Conservation (phyloP, 2,888 invertebrate species). For the Incurvaria masculella region DNA sequence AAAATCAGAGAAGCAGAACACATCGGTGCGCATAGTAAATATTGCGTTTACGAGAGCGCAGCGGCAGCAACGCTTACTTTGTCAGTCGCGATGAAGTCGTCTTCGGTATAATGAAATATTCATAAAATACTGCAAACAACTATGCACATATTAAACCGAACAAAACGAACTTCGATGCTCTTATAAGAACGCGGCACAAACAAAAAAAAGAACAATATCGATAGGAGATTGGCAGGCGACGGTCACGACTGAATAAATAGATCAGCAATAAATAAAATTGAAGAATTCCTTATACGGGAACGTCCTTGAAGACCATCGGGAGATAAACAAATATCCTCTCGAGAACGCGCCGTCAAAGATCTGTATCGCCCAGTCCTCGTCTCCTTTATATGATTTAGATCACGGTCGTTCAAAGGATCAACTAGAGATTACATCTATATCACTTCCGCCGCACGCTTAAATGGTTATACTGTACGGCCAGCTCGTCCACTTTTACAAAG, state of each 20-base stretch:
- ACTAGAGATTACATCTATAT: slow-evolving; percentile 36
- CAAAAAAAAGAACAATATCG: neutral
- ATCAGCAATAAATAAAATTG: slow-evolving; percentile 17
- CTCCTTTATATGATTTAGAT: too few species aligned
- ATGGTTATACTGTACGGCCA: slow-evolving; percentile 25
- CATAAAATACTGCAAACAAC: slow-evolving; percentile 36
- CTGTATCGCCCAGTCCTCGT: neutral
- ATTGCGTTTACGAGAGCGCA: neutral
- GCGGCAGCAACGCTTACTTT: slow-evolving; percentile 18
- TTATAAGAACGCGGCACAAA: neutral
- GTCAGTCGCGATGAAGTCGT: slow-evolving; percentile 39
- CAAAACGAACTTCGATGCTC: slow-evolving; percentile 21
- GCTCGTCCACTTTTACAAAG: too few species aligned
- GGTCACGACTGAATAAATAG: slow-evolving; percentile 18
- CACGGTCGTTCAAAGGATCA: slow-evolving; percentile 34
- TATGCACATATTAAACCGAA: slow-evolving; percentile 22
- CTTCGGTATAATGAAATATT: slow-evolving; percentile 52
- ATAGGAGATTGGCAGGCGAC: slow-evolving; percentile 26
- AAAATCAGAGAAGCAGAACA: too few species aligned
- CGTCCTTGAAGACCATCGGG: slow-evolving; percentile 20
- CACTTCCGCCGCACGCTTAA: slow-evolving; percentile 38
- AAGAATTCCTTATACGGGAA: slow-evolving; percentile 22
- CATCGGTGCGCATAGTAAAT: neutral
- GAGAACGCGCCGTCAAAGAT: neutral
- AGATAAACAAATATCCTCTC: neutral